Base-by-base conservation (phyloP, 1,140 invertebrate species). In the Adoxophyes honmai region DNA sequence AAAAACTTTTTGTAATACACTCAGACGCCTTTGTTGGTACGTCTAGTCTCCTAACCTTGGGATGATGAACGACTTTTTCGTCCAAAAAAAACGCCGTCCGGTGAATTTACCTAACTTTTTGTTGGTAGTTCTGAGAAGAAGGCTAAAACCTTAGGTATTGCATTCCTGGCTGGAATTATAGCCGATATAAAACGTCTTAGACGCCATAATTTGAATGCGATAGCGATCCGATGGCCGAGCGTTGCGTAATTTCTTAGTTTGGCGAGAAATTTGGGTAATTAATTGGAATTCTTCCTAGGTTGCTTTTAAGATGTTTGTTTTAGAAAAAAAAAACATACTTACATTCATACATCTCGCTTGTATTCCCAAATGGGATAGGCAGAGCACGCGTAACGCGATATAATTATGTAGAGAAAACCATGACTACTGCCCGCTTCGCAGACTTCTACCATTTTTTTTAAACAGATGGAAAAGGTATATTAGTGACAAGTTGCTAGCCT, bases 31-130 rank as follows among this genome's bases (percentile, higher is more conserved):
- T 55, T 55, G 53, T 55, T 42, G 16, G 52, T 4, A 6, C 28
- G 51, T 55, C 53, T 55, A 55, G 53, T 28, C 34, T 21, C 34
- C 8, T n/a, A 38, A 37, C 53, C 37, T 55, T 37, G 18, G 34
- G 15, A 28, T 55, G 53, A 55, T 55, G 53, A 55, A 39, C 53
- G 36, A 38, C 53, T 39, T 37, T 38, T 55, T 55, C 11, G 34
- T 21, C 33, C 18, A 38, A 35, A 28, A 48, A 55, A 55, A 55
- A 55, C 14, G 11, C 18, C 53, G 53, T 55, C 53, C 53, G 53
- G 53, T 55, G 53, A 55, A 38, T 55, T 55, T 55, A 55, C 53
- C 53, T 55, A 55, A 37, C 11, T 55, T 39, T 37, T 55, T 55
- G 34, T 28, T 38, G 18, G 8, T 16, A 4, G 35, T 55, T 55